Evolutionary conservation across 2,888 invertebrate genomes (phyloP).

Genomic region (Cyaniris semiargus): DNA sequence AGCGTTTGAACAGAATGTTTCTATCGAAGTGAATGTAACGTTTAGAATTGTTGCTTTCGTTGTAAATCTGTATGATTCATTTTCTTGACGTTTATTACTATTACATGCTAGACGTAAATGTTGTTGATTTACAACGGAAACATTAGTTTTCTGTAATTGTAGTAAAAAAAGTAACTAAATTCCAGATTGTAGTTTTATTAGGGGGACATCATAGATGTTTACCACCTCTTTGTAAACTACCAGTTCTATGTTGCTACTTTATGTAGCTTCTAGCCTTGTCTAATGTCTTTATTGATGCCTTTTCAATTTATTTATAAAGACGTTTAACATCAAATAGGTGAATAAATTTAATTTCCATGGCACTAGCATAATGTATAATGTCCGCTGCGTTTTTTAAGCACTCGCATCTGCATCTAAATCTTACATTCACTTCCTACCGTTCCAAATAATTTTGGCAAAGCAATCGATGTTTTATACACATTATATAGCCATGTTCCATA

Average conservation of each 20-base stretch:
- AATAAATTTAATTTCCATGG: not conserved
- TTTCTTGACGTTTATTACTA: slow-evolving; percentile 15
- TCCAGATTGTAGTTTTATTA: not conserved
- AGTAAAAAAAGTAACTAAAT: not conserved
- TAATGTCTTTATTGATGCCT: not conserved
- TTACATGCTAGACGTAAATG: slow-evolving; percentile 27
- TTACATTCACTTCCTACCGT: slow-evolving; percentile 31
- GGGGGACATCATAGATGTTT: not conserved
- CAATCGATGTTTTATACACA: slow-evolving; percentile 34
- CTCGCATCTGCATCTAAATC: slow-evolving; percentile 30
- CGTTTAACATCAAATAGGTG: not conserved
- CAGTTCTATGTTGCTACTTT: too few relatives aligned
- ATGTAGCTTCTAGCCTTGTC: not conserved
- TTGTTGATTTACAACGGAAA: slow-evolving; percentile 25
- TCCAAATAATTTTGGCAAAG: slow-evolving; percentile 34
- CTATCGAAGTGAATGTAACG: slow-evolving; percentile 16
- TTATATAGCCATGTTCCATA: slow-evolving; percentile 31
- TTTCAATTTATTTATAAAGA: not conserved
- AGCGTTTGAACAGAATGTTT: not conserved
- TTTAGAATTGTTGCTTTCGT: slow-evolving; percentile 2
- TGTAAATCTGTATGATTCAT: slow-evolving; percentile 27
- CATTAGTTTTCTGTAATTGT: slow-evolving; percentile 9
- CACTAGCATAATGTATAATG: not conserved
- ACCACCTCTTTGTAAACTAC: too few relatives aligned
- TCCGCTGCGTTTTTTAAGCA: slow-evolving; percentile 21